phyloP scores from a whole-genome alignment of 2,888 invertebrate genomes.

The Oscheius sp. region DNA sequence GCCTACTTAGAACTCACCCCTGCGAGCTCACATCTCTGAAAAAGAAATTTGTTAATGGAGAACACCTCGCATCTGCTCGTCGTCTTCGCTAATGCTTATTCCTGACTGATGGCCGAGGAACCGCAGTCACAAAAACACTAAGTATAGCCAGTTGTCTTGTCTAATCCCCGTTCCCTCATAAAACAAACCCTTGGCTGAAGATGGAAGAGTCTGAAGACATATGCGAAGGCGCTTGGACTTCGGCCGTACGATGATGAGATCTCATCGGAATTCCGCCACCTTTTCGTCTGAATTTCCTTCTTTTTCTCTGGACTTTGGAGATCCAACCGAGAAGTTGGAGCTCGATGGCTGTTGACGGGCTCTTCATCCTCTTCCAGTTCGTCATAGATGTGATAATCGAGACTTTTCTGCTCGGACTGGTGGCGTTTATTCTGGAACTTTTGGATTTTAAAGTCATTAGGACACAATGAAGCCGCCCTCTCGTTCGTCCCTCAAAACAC shows the following conservation, averaged over 20 bases:
- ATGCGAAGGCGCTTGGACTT: slow-evolving; percentile 5
- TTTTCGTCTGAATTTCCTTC: neutral
- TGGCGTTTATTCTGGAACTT: too few relatives aligned
- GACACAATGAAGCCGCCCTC: neutral
- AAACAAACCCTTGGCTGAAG: slow-evolving; percentile 22
- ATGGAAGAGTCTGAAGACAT: slow-evolving; percentile 12
- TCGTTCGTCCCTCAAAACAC: neutral
- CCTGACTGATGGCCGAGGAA: slow-evolving; percentile 19
- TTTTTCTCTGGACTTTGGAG: neutral
- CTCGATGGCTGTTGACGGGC: slow-evolving; percentile 9
- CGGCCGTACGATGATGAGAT: slow-evolving; percentile 10
- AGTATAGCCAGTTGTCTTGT: slow-evolving; percentile 11
- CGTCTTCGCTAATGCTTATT: slow-evolving; percentile 26
- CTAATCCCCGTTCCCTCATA: neutral
- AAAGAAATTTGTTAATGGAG: neutral
- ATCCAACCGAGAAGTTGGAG: neutral
- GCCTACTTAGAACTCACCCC: slow-evolving; percentile 31
- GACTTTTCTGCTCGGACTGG: neutral
- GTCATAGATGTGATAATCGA: slow-evolving; percentile 21
- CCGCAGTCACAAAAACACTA: slow-evolving; percentile 20
- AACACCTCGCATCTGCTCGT: slow-evolving; percentile 26
- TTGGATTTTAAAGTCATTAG: too few relatives aligned
- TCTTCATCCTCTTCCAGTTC: slow-evolving; percentile 32
- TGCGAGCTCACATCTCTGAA: slow-evolving; percentile 36
- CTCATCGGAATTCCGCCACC: slow-evolving; percentile 20